A percentile compares a stretch with the other conserved stretches of the same genome.
phyloP scores from a whole-genome alignment of 2,888 invertebrate genomes.

The Xestia c-nigrum region DNA sequence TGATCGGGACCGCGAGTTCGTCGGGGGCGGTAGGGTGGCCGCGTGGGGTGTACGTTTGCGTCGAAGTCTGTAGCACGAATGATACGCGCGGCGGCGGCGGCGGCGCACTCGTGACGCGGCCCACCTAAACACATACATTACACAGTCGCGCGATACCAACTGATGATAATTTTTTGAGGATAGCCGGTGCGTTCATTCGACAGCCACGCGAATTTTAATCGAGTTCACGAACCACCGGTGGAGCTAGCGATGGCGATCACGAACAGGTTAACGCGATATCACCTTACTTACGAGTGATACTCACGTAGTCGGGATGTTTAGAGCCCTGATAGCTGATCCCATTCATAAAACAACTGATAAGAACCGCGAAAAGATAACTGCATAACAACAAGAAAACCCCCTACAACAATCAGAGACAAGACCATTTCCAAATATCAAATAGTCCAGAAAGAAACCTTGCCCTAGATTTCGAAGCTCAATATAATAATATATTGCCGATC shows the following conservation, averaged over 20 bases:
- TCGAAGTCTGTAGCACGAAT: slow-evolving; percentile 86
- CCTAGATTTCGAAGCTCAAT: neutral
- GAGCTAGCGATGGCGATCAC: slow-evolving; percentile 76
- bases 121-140: slow-evolving; percentile 81
- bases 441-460: neutral
- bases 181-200: slow-evolving; percentile 82
- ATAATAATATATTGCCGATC: slow-evolving; percentile 7
- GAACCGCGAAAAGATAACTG: slow-evolving; percentile 16
- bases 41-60: slow-evolving; percentile 80
- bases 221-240: slow-evolving; percentile 78
- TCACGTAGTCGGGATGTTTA: slow-evolving; percentile 70
- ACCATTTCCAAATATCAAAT: neutral
- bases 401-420: neutral
- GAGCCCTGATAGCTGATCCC: slow-evolving; percentile 65
- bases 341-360: slow-evolving; percentile 65
- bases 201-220: slow-evolving; percentile 82
- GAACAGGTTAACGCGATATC: slow-evolving; percentile 76
- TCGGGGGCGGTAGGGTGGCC: slow-evolving; percentile 72
- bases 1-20: slow-evolving; percentile 81
- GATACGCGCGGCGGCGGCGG: slow-evolving; percentile 82
- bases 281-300: slow-evolving; percentile 76
- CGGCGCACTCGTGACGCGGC: slow-evolving; percentile 87
- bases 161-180: slow-evolving; percentile 83
- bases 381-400: slow-evolving; percentile 27
- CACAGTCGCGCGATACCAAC: slow-evolving; percentile 79